Evolutionary conservation across 35 echinoderm and acorn worm species (phyloP), one percentile per base, ranked within the genome.

Genomic region (Apostichopus californicus): DNA sequence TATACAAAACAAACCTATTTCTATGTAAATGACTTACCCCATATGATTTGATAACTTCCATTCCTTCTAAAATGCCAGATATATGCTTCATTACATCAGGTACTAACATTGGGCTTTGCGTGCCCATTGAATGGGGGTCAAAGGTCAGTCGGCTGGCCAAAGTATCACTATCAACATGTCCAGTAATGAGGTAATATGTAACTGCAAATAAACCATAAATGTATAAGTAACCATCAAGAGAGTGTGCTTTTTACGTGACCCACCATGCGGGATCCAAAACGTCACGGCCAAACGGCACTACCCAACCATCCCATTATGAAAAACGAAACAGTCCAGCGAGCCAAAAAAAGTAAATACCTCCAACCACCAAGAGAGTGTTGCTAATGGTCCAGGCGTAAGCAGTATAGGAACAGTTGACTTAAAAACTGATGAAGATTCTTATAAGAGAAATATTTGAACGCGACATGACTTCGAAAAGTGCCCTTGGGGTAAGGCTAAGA

Each of bases 11-110:
- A 46, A 46, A 46, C 34, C 34, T 46, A 46, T 46, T 46, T 46
- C 2, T 3, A 46, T 46, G 34, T 46, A 46, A 46, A 2, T 61
- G 58, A 61, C 80, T 57, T 56, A 83, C 80, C 80, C 80, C 80
- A 83, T 56, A 83, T 17, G 80, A 83, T 83, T 56, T 54, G 15
- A 83, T 83, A 14, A 83, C 8, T 56, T 83, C 80, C 56, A 83
- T 56, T 56, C 80, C 80, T 83, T 83, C 80, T 8, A 81, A 55
- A 81, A 81, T 25, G 10, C 78, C 78, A 81, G 54, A 55, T 46
- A 81, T 54, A 53, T 81, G 56, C 56, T 57, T 83, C 80, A 83
- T 83, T 20, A 56, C 80, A 18, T 83, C 52, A 7, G 80, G 53
- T 6, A 57, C 53, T 56, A 15, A 56, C 5, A 83, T 83, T 8